Base-by-base conservation (phyloP, 2,113 vertebrate species). In the Casuarius casuarius region DNA sequence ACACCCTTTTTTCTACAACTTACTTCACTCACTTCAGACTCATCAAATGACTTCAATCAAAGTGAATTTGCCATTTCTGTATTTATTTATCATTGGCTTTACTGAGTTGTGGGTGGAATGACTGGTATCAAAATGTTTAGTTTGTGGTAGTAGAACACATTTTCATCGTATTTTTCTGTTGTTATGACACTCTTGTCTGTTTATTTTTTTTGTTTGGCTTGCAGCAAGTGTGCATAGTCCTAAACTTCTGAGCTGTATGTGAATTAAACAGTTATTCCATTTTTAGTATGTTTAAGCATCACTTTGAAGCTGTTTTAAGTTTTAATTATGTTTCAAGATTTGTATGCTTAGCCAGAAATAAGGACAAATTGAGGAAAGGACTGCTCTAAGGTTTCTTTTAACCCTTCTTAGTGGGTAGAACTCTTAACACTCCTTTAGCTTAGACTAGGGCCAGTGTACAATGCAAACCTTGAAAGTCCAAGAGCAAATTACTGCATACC, bases 21-120 rank as follows among this genome's bases (percentile, higher is more conserved):
- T 23, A n/a, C 42, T 49, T 70, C 18, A 6, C 44, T 90, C 66
- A 52, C 44, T 52, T 94, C 74, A 70, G 31, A 90, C 63, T 49
- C 3, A 0, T 72, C 48, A 81, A 84, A 77, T 63, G 0, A 81
- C 48, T 95, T 87, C 68, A 61, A 22, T 65, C 18, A n/a, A 58
- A 88, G 42, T 35, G 65, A 89, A 84, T 38, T 56, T 89, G 58
- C 56, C 56, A 62, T 84, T 89, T 79, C 51, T 82, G 3, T 58
- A 52, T 82, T 84, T 89, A 93, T 92, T 95, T 93, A 90, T 67
- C 28, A 29, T 28, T 22, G 14, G 7, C 35, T 93, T 92, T 87
- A 19, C 42, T 48, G 46, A 93, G 65, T 68, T 90, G 56, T 77
- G 56, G 25, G 22, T 81, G 38, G 56, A 93, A 89, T 58, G 21